Evolutionary conservation across 1,140 invertebrate species (phyloP).

Genomic region (roundworm (Caenorhabditis elegans)): WBcel235 BX284605.5:5962501-5963000

Average conservation of each 20-base stretch:
- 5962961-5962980: background rate
- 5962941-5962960: background rate
- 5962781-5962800: conserved; percentile 72
- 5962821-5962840: conserved; percentile 90
- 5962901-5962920: conserved; percentile 71
- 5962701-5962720: conserved; percentile 91
- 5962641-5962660: conserved; percentile 73
- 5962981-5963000: background rate
- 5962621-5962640: conserved; percentile 74
- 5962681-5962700: conserved; percentile 76
- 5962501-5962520: no score
- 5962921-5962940: background rate
- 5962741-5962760: conserved; percentile 69
- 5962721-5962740: conserved; percentile 76
- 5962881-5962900: conserved; percentile 85
- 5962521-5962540: no score
- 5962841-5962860: conserved; percentile 86
- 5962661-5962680: conserved; percentile 79
- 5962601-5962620: background rate
- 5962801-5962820: conserved; percentile 89
- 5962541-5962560: no score
- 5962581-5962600: no score
- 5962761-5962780: background rate
- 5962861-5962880: conserved; percentile 78
- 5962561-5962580: no score